Conservation (phyloP, 2,113 vertebrate species). For the Muscicapa adusta region DNA sequence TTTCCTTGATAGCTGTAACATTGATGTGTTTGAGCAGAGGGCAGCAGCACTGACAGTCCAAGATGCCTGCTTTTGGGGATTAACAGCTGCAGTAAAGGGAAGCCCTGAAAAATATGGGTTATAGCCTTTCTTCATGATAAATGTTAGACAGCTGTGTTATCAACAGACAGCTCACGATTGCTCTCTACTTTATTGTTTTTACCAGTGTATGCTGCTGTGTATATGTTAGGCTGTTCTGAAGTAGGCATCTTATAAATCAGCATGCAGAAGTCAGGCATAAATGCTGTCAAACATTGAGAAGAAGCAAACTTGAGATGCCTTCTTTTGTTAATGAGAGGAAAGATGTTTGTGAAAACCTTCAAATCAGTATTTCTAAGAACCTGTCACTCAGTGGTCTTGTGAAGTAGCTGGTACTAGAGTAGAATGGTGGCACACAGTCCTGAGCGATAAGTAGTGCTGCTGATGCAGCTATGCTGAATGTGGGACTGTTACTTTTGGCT, state of each 20-base stretch:
- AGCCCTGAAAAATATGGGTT: neutral
- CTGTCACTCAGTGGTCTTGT: rapidly evolving
- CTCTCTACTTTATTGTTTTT: neutral
- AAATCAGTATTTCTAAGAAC: neutral
- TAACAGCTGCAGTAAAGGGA: neutral
- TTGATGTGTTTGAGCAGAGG: neutral
- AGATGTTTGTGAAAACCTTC: neutral
- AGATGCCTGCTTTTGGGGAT: neutral
- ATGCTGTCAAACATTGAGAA: neutral
- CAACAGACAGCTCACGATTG: neutral
- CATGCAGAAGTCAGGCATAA: neutral
- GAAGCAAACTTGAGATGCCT: neutral
- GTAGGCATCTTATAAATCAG: neutral
- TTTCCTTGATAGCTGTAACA: neutral
- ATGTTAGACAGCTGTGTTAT: neutral
- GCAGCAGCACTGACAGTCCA: neutral
- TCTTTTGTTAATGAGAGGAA: neutral
- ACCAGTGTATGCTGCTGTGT: neutral
- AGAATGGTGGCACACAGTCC: neutral
- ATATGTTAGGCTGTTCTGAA: neutral
- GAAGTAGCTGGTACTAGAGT: neutral
- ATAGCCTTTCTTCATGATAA: neutral
- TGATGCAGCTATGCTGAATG: neutral
- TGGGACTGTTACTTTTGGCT: neutral
- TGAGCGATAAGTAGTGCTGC: neutral